These are phyloP conservation scores for Mionectes olivaceus DNA, from an alignment of 2,797 vertebrate species.

Conservation along the genomic window DNA sequence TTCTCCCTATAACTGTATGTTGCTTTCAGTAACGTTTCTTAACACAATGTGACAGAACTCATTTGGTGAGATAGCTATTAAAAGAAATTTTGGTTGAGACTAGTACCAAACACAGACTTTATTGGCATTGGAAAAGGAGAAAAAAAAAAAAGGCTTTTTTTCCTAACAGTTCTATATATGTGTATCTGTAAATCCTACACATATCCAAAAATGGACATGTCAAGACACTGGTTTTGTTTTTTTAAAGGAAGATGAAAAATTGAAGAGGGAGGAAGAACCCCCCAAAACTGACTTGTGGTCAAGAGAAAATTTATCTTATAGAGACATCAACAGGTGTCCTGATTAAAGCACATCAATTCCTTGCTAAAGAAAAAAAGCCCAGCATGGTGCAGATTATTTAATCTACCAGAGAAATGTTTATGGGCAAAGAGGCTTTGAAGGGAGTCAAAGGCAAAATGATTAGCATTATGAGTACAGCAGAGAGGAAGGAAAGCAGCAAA, in stretches of 20 bases:
- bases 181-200: neutral
- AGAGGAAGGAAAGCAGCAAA: neutral
- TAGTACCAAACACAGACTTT: neutral
- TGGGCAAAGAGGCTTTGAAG: neutral
- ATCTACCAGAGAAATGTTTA: neutral
- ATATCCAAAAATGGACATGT: neutral
- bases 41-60: neutral
- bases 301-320: neutral
- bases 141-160: neutral
- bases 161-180: neutral
- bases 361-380: neutral
- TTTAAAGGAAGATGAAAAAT: neutral
- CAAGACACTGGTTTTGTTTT: neutral
- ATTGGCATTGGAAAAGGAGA: neutral
- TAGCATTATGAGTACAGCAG: neutral
- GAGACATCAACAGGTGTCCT: neutral
- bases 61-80: slow-evolving; percentile 17
- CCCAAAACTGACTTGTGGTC: neutral
- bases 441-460: neutral
- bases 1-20: neutral
- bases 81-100: neutral
- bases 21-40: slow-evolving; percentile 36
- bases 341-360: neutral
- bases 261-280: neutral
- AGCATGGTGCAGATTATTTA: neutral